Evolutionary conservation across 2,888 invertebrate species (phyloP).

Genomic region (Odiellus spinosus): DNA sequence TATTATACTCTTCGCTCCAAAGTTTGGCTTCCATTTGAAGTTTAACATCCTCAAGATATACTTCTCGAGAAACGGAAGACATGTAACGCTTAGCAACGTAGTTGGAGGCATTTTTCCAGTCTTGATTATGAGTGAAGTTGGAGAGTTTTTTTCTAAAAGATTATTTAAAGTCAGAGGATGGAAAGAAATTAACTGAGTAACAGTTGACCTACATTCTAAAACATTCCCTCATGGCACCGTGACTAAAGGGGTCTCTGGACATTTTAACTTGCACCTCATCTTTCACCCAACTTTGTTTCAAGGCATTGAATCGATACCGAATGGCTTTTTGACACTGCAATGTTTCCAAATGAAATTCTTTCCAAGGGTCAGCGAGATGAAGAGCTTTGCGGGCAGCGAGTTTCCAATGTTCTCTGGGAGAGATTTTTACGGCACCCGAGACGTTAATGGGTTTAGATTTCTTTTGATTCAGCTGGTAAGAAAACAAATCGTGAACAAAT

Average conservation of each 20-base stretch:
- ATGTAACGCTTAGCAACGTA: conserved; percentile 41
- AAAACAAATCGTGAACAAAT: too few species aligned
- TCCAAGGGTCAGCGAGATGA: conserved; percentile 34
- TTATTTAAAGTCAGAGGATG: background rate
- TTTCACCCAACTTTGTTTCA: conserved; percentile 35
- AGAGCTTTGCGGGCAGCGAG: conserved; percentile 15
- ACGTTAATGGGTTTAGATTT: too few species aligned
- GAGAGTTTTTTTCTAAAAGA: conserved; percentile 34
- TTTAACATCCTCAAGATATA: conserved; percentile 40
- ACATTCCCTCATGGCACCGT: conserved; percentile 41
- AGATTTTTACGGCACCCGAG: too few species aligned
- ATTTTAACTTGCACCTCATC: conserved; percentile 38
- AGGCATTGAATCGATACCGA: conserved; percentile 37
- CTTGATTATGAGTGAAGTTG: conserved; percentile 28
- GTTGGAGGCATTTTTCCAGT: conserved; percentile 37
- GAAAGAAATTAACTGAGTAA: background rate
- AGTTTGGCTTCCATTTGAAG: conserved; percentile 44
- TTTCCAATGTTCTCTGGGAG: conserved; percentile 13
- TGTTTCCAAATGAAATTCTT: conserved; percentile 34
- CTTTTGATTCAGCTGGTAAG: too few species aligned
- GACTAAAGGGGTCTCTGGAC: conserved; percentile 35
- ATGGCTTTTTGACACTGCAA: conserved; percentile 32
- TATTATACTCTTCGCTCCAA: conserved; percentile 42
- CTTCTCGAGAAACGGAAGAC: conserved; percentile 33
- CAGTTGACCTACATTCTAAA: conserved; percentile 34